These are phyloP conservation scores for Serripes groenlandicus DNA, from an alignment of 2,888 invertebrate genomes.

Conservation along the genomic window DNA sequence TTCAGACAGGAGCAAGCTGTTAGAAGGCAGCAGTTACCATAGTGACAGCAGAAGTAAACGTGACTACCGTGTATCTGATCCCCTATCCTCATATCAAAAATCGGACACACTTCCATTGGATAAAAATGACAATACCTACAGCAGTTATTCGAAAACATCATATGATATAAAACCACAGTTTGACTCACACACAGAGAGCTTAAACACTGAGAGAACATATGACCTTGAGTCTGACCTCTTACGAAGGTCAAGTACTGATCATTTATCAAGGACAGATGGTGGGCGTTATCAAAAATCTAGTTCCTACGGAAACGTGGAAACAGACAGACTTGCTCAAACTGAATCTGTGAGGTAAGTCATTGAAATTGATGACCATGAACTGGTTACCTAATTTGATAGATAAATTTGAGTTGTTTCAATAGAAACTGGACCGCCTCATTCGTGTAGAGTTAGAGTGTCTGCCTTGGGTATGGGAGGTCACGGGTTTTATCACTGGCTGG, in stretches of 20 bases:
- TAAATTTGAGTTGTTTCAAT: no score
- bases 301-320: slow-evolving; percentile 13
- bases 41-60: slow-evolving; percentile 27
- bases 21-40: slow-evolving; percentile 50
- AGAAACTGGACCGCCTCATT: no score
- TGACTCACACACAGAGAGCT: slow-evolving; percentile 9
- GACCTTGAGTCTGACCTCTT: slow-evolving; percentile 18
- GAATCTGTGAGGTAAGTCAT: slow-evolving; percentile 7
- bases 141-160: slow-evolving; percentile 3
- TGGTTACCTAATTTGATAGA: no score
- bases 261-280: slow-evolving; percentile 14
- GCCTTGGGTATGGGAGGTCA: no score
- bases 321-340: slow-evolving; percentile 12
- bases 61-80: slow-evolving; percentile 36
- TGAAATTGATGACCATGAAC: no score
- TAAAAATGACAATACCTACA: background rate
- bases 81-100: background rate
- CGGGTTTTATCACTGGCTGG: no score
- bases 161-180: background rate
- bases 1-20: slow-evolving; percentile 38
- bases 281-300: slow-evolving; percentile 17
- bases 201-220: slow-evolving; percentile 6
- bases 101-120: background rate
- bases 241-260: slow-evolving; percentile 4
- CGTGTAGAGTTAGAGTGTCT: no score